phyloP scores from a whole-genome alignment of 2,888 invertebrate genomes.

The Agrenia bidenticulata region DNA sequence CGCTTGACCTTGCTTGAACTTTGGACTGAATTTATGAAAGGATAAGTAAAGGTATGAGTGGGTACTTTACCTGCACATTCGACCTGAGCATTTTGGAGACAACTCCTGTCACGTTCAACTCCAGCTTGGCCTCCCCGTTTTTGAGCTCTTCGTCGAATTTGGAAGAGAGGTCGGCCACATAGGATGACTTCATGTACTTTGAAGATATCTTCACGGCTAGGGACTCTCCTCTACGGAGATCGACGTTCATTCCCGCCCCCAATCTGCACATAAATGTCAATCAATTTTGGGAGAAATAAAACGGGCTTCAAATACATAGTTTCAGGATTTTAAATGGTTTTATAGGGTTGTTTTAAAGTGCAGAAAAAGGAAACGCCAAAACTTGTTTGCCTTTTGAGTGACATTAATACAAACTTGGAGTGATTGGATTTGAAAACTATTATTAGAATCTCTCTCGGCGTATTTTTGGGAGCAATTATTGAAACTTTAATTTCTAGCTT shows the following conservation, averaged over 20 bases:
- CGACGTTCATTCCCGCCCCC: slow-evolving; percentile 17
- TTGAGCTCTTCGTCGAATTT: slow-evolving; percentile 23
- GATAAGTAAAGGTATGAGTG: no score
- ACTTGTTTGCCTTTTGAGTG: background rate
- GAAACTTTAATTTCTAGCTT: background rate
- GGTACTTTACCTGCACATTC: slow-evolving; percentile 22
- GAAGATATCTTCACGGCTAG: slow-evolving; percentile 16
- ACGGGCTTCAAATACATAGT: no score
- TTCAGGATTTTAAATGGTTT: no score
- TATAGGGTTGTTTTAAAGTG: no score
- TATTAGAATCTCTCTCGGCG: background rate
- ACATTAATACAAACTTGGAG: background rate
- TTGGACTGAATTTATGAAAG: no score
- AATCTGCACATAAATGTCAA: no score
- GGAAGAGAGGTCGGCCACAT: slow-evolving; percentile 19
- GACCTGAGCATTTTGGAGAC: slow-evolving; percentile 14
- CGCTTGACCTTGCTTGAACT: no score
- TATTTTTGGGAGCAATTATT: background rate
- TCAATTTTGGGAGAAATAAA: no score
- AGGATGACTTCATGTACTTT: slow-evolving; percentile 16
- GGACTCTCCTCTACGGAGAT: slow-evolving; percentile 17
- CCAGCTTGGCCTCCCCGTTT: slow-evolving; percentile 12
- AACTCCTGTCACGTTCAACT: slow-evolving; percentile 12
- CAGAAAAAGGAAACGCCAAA: no score
- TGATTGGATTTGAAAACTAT: background rate